Base-by-base conservation (phyloP, 2,888 invertebrate genomes). In the Herminia tarsipennalis region DNA sequence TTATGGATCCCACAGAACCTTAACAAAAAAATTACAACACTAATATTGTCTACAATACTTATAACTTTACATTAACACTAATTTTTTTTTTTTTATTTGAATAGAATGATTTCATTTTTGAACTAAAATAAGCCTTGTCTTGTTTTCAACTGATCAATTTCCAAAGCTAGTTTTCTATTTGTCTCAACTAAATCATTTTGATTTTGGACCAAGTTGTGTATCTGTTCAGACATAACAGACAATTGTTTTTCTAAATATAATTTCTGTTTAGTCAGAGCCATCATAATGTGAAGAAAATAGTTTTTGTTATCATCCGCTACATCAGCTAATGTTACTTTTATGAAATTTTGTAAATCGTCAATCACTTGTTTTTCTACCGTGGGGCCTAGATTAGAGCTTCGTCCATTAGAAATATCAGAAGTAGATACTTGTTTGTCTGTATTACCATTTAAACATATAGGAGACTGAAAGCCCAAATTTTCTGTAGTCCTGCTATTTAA, bases 231-330 rank as follows among this genome's bases (percentile, higher is more conserved):
- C 74, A 92, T 76, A 1, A 57, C 68, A 2, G 69, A 38, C 17
- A 92, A 60, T 45, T 91, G 86, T 44, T 91, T 91, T 49, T 92
- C 90, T 33, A 92, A 72, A 72, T 78, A 90, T 46, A 92, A 52
- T 49, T 89, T 87, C 49, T 91, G 90, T 61, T 92, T 92, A 1
- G 91, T 91, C 10, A 92, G 70, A 17, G 84, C 86, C 87, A 92
- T 87, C 85, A 89, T 90, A n/a, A 89, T 79, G 41, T 86, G 85
- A 0, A 90, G 77, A 52, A 87, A 91, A 67, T 87, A 86, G 58
- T 88, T 87, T 39, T 83, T 77, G 46, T 85, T 90, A 42, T 89
- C 86, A 59, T 87, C 86, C 1, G 87, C 78, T 1, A 88, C 79
- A 73, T 92, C 89, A 0, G 83, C 71, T 25, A 90, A 47, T 24